Conservation (phyloP, 1,140 invertebrate genomes). For the Colletes gigas region DNA sequence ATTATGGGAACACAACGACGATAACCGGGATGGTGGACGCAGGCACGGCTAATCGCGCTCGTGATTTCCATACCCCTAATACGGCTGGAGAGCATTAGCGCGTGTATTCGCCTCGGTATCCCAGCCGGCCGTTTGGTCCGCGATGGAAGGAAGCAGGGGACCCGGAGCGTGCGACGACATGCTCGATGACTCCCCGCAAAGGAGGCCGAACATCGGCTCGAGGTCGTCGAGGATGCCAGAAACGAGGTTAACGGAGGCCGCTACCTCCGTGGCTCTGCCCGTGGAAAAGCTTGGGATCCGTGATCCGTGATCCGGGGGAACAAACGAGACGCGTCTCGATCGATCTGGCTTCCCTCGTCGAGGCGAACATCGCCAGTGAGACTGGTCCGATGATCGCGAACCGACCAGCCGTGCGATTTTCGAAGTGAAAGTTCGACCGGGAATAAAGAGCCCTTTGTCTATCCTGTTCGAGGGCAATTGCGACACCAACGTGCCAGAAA, state of each 20-base stretch:
- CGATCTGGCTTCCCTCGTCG: not conserved
- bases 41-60: constrained; percentile 25
- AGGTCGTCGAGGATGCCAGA: constrained; percentile 27
- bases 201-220: constrained; percentile 52
- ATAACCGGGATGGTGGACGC: constrained; percentile 5
- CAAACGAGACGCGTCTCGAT: constrained; percentile 17
- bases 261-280: not conserved
- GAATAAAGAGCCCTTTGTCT: constrained; percentile 45
- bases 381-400: constrained; percentile 12
- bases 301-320: not conserved
- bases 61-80: constrained; percentile 33
- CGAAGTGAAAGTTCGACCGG: constrained; percentile 43
- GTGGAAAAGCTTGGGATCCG: constrained; percentile 13
- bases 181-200: constrained; percentile 19
- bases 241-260: constrained; percentile 37
- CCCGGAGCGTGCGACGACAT: not conserved
- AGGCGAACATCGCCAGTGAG: not conserved
- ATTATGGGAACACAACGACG: constrained; percentile 44
- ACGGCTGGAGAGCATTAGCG: constrained; percentile 29
- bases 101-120: constrained; percentile 37
- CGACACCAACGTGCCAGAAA: not conserved
- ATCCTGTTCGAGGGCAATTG: not conserved
- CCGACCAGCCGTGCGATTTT: constrained; percentile 40
- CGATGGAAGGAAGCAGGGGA: constrained; percentile 8
- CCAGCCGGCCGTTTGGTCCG: not conserved